A percentile compares a stretch with the other conserved stretches of the same genome.
Conservation (phyloP, 1,140 invertebrate genomes). For the Solen grandis region DNA sequence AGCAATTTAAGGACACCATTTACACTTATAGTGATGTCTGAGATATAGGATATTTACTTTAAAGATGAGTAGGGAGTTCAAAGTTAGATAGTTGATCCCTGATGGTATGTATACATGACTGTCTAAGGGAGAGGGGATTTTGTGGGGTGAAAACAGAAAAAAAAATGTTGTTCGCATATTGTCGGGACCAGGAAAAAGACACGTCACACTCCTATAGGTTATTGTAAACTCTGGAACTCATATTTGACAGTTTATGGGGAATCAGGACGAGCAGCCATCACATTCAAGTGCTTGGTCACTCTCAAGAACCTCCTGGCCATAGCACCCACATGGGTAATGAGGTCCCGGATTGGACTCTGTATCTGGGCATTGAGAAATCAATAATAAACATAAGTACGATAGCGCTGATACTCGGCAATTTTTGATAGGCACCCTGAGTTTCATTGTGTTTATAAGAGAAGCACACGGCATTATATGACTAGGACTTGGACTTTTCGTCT, state of each 20-base stretch:
- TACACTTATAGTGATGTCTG: constrained; percentile 5
- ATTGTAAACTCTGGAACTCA: background rate
- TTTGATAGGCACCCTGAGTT: too few relatives aligned
- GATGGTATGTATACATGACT: constrained; percentile 6
- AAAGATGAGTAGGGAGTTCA: background rate
- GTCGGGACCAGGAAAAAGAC: background rate
- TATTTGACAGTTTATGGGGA: constrained; percentile 6
- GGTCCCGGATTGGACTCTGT: constrained; percentile 2
- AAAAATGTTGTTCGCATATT: constrained; percentile 8
- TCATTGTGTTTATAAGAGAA: too few relatives aligned
- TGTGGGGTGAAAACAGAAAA: background rate
- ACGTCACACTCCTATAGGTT: background rate
- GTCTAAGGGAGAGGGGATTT: background rate
- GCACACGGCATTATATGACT: too few relatives aligned
- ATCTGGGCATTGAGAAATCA: constrained; percentile 3
- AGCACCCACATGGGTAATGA: background rate
- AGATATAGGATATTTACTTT: background rate
- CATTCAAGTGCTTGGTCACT: too few relatives aligned
- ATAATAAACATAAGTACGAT: background rate
- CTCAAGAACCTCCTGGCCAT: constrained; percentile 4
- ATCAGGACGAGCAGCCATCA: constrained; percentile 3
- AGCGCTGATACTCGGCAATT: too few relatives aligned
- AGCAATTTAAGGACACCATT: constrained; percentile 34
- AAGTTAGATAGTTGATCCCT: too few relatives aligned
- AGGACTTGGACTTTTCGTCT: too few relatives aligned